Evolutionary conservation across 2,797 vertebrate genomes (phyloP).

Genomic region (Falco novaeseelandiae): DNA sequence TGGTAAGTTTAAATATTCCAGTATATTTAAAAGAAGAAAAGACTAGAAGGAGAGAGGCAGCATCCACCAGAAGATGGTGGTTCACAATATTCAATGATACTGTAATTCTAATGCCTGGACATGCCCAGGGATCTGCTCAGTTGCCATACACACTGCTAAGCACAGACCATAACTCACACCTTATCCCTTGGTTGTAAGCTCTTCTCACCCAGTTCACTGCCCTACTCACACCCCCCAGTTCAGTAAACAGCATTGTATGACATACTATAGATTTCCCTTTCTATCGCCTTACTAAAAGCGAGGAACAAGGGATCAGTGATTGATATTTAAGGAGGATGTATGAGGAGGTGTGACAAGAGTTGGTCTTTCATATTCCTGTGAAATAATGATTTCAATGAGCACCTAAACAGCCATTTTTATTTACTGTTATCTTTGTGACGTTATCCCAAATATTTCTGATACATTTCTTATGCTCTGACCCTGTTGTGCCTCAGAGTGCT

Average conservation of each 20-base stretch:
- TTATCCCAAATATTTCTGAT: background rate
- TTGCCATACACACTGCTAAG: background rate
- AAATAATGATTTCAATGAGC: background rate
- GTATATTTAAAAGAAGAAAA: background rate
- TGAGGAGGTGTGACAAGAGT: background rate
- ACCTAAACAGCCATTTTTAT: background rate
- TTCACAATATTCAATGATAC: background rate
- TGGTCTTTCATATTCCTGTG: background rate
- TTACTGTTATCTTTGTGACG: background rate
- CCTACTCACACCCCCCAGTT: background rate
- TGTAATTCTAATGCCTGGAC: background rate
- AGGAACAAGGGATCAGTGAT: background rate
- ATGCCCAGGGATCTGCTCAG: background rate
- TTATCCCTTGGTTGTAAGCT: background rate
- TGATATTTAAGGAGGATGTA: background rate
- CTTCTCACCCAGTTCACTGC: background rate
- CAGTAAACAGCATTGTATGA: background rate
- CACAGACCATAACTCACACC: accelerated
- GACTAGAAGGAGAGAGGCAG: background rate
- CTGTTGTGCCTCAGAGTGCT: background rate
- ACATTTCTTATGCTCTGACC: background rate
- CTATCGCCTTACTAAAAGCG: background rate
- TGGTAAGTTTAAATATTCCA: background rate
- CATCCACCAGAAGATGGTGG: background rate
- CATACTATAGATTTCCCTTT: background rate